These are phyloP conservation scores for Tinea trinotella DNA, from an alignment of 2,888 invertebrate genomes.

Conservation along the genomic window DNA sequence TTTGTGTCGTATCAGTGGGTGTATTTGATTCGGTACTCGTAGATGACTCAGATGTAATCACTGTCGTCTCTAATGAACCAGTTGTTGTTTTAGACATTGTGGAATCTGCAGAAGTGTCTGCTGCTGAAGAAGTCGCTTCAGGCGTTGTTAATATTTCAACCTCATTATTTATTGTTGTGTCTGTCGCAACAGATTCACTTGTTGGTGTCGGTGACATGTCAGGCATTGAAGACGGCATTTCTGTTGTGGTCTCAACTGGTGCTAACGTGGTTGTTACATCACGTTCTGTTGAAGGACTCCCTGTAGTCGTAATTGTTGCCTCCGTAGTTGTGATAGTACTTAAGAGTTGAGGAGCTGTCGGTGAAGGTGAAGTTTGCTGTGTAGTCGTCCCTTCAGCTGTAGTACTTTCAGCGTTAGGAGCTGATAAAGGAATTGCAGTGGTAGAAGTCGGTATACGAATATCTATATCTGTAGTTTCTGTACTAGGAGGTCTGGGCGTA, in stretches of 20 bases:
- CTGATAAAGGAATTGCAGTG: constrained; percentile 32
- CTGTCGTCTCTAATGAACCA: not conserved
- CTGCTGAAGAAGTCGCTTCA: constrained; percentile 19
- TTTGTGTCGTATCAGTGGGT: constrained; percentile 25
- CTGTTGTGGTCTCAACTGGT: not conserved
- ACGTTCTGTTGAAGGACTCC: not conserved
- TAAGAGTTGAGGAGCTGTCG: constrained; percentile 27
- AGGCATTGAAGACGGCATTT: not conserved
- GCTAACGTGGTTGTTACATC: not conserved
- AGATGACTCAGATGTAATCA: not conserved
- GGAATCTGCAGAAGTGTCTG: constrained; percentile 23
- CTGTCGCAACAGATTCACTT: constrained; percentile 26
- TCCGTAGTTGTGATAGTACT: not conserved
- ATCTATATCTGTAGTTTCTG: constrained; percentile 39
- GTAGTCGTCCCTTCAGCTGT: constrained; percentile 24
- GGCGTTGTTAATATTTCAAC: constrained; percentile 26
- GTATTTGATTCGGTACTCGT: constrained; percentile 1
- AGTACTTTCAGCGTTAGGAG: constrained; percentile 40
- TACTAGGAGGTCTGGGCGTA: constrained; percentile 40
- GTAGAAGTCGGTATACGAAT: constrained; percentile 33
- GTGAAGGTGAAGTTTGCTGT: constrained; percentile 23
- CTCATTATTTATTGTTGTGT: constrained; percentile 37
- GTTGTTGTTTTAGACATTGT: constrained; percentile 20
- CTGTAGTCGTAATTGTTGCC: not conserved
- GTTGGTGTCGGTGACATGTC: constrained; percentile 24